Conservation (phyloP, 2,113 vertebrate genomes). For the Mormyrus lacerda region DNA sequence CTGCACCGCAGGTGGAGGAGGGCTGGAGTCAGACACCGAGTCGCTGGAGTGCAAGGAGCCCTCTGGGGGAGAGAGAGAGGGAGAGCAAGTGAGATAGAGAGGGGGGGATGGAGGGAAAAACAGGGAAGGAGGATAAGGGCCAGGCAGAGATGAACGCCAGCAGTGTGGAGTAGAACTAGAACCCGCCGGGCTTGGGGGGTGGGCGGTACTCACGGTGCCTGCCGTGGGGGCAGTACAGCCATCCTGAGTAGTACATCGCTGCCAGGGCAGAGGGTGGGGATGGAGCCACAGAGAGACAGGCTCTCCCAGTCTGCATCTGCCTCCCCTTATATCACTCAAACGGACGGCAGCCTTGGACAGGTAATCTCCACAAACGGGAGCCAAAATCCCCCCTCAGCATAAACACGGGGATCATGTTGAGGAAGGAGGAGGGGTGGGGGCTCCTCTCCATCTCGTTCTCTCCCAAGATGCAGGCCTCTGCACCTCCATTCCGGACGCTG, state of each 20-base stretch:
- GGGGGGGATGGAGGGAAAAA: background rate
- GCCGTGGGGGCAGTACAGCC: background rate
- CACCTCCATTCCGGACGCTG: background rate
- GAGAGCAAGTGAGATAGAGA: background rate
- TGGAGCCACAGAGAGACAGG: background rate
- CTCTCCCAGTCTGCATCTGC: background rate
- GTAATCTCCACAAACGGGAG: conserved; percentile 22
- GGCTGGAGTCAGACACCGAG: conserved; percentile 75
- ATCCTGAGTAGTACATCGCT: conserved; percentile 19
- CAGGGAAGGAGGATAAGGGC: background rate
- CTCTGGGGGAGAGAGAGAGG: conserved; percentile 49
- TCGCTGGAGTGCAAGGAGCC: conserved; percentile 74
- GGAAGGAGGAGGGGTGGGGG: background rate
- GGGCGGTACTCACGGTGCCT: conserved; percentile 18
- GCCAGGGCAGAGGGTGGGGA: background rate
- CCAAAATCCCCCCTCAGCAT: conserved; percentile 17
- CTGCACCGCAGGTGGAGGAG: conserved; percentile 57
- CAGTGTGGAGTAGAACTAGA: background rate
- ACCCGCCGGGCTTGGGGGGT: background rate
- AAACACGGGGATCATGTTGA: conserved; percentile 24
- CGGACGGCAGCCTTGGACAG: conserved; percentile 20
- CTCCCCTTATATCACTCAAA: conserved; percentile 18
- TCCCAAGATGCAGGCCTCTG: background rate
- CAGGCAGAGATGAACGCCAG: background rate
- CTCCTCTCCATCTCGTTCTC: background rate